Base-by-base conservation (phyloP, 2,888 invertebrate genomes). In the Balanococcus diminutus region DNA sequence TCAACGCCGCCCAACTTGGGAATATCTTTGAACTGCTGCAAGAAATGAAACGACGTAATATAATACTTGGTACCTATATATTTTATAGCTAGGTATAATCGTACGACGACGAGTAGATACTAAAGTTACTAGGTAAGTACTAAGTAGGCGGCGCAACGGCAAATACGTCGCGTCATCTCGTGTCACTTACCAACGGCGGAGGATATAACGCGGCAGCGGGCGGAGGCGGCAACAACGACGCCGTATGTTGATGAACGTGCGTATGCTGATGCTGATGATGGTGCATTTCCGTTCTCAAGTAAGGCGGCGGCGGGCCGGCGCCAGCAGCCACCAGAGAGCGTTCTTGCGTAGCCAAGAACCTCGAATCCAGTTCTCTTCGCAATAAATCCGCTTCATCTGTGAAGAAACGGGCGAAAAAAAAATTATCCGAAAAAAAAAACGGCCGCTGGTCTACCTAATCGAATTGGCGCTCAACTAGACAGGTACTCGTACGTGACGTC, bases 321-420 rank as follows among this genome's bases (percentile, higher is more conserved):
- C 39, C 86, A 0, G 87, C 81, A 3, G 91, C 90, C 16, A 90
- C 89, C 85, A 92, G 90, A 87, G 90, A 91, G 88, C 94, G 92
- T 89, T 95, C 95, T 90, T 95, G 95, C 84, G 96, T 95, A 88
- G 96, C 96, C 89, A 97, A 92, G 91, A 97, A 97, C 89, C 97
- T 93, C 89, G 93, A 96, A 91, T 97, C 97, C 89, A 97, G 91
- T 91, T 97, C 97, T 89, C 97, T 94, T 87, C 97, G 93, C 88
- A 97, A 91, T 89, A 97, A 92, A 90, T 97, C 97, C 81, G 96
- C 94, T 90, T 94, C 94, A 91, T 93, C 94, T 91, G 92, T 89
- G 91, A 90, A 89, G 1, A 42, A 42, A 42, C 8, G 8, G 16
- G 11, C 28, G 16, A 36, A n/a, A 56, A 46, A 56, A n/a, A n/a